A percentile compares a stretch with the other conserved stretches of the same genome.
Evolutionary conservation across 2,797 vertebrate species (phyloP).

Genomic region (Catharus ustulatus): DNA sequence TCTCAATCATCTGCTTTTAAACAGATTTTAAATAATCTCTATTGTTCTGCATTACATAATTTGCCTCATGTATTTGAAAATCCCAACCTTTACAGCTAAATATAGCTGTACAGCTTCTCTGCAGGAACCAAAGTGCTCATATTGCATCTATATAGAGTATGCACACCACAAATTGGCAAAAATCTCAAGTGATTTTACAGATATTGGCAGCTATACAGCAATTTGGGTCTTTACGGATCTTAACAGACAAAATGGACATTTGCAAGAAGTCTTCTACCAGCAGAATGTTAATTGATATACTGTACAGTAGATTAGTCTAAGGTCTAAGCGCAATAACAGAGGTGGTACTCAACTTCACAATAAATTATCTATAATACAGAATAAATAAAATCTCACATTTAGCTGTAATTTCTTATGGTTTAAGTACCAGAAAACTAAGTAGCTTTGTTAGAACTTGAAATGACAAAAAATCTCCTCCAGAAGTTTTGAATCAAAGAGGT

Average conservation of each 20-base stretch:
- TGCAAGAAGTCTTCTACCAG: neutral
- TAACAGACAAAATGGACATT: neutral
- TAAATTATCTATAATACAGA: neutral
- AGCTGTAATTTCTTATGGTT: neutral
- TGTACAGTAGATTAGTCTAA: neutral
- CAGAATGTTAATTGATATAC: neutral
- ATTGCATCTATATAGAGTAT: neutral
- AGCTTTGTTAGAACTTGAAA: neutral
- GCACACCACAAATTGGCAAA: neutral
- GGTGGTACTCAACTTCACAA: neutral
- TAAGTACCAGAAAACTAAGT: neutral
- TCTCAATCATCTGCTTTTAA: constrained; percentile 61
- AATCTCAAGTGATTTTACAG: neutral
- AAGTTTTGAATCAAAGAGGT: neutral
- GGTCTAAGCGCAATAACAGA: neutral
- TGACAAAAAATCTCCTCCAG: neutral
- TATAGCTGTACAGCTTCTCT: neutral
- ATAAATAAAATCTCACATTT: neutral
- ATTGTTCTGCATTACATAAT: neutral
- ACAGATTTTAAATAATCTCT: constrained; percentile 20
- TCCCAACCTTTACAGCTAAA: neutral
- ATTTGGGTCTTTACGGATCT: neutral
- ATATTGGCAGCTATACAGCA: neutral
- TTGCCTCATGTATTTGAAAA: neutral
- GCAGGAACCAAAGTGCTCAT: neutral